Evolutionary conservation across 1,140 invertebrate species (phyloP), one percentile per base, ranked within the genome.

Genomic region (Scaptomyza graminum): DNA sequence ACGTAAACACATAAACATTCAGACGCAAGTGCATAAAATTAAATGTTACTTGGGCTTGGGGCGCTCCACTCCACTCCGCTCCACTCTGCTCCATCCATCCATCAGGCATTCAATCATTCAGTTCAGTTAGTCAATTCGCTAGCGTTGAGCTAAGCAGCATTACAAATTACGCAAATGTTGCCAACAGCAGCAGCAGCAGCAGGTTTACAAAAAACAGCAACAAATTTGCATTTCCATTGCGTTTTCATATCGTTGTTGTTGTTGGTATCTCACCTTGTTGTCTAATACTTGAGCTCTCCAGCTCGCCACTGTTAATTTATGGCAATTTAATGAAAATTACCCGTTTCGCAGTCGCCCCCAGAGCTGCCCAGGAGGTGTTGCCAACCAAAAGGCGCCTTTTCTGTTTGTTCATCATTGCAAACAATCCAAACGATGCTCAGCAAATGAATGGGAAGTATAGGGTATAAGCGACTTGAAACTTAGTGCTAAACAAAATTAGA

Each of bases 281-380:
- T 79, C 81, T 84, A 81, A 84, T 85, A 64, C 60, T 50, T 46
- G 9, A 16, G 12, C 18, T 50, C 62, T 49, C 28, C 46, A 34
- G 59, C 54, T 52, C 47, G 68, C 63, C 22, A 22, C 72, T 79
- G 66, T 54, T 74, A 87, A 85, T 85, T 85, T 87, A 85, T 85
- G 82, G 77, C 81, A 85, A 85, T 85, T 85, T 85, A 85, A 84
- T 85, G 64, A 72, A 84, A 75, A 76, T 76, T 76, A 54, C 70
- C 59, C 31, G 63, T 68, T 76, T 59, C 44, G 41, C 18, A 22
- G 18, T 22, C 18, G 18, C 18, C 18, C 18, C 18, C 18, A 22
- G 18, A 22, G 18, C 52, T 22, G 16, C 25, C 50, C 46, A 64
- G 44, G 50, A 63, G 78, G 67, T 70, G 63, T 49, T 65, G 18